Conservation (phyloP, 2,888 invertebrate species). For the Eupithecia tripunctaria region DNA sequence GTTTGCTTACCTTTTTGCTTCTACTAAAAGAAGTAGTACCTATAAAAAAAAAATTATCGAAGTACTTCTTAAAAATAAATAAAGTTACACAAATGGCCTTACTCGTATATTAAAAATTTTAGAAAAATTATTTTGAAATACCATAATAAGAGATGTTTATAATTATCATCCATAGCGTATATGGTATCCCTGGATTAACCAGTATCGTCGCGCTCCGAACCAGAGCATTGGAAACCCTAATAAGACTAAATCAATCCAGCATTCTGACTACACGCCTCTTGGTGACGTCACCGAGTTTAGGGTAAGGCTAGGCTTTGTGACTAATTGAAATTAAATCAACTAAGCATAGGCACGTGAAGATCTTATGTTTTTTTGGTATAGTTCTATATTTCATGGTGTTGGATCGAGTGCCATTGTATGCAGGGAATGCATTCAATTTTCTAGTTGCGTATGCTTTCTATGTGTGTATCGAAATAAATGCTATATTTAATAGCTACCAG, state of each 20-base stretch:
- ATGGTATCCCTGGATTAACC: neutral
- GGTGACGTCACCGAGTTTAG: slow-evolving; percentile 91
- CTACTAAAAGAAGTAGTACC: too few relatives aligned
- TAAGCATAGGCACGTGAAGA: neutral
- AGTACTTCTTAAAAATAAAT: too few relatives aligned
- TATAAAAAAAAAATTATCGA: too few relatives aligned
- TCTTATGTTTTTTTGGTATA: neutral
- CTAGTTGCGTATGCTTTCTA: too few relatives aligned
- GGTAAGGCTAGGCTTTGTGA: slow-evolving; percentile 52
- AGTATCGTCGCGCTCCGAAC: neutral
- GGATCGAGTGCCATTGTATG: neutral
- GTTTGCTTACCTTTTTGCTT: too few relatives aligned
- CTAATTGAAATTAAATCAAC: slow-evolving; percentile 18
- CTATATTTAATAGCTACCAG: neutral
- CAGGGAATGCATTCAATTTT: neutral
- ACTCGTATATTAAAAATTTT: too few relatives aligned
- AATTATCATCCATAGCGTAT: neutral
- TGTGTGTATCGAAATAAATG: too few relatives aligned
- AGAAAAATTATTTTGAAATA: neutral
- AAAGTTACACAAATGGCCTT: too few relatives aligned
- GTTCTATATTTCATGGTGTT: neutral
- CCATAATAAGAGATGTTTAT: neutral
- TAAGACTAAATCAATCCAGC: neutral
- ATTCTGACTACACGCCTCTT: slow-evolving; percentile 47
- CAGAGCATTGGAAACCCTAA: neutral